Base-by-base conservation (phyloP, 1,140 invertebrate species). In the Apis mellifera region DNA sequence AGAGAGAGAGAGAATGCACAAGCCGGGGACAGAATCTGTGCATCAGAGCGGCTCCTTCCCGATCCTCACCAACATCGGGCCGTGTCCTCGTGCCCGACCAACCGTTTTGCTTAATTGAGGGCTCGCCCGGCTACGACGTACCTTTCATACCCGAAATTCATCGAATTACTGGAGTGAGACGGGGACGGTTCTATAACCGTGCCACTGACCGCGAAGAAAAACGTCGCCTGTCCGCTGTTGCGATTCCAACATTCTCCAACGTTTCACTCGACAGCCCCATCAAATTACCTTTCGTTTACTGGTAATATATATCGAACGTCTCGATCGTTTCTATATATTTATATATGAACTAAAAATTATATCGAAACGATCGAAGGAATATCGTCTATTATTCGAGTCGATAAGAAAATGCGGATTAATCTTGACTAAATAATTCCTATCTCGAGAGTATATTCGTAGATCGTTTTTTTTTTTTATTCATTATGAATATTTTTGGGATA, bases 51-150 rank as follows among this genome's bases (percentile, higher is more conserved):
- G 48, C 72, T 55, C 74, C 54, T 86, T 57, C 76, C 77, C 80
- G 74, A 42, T 60, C 50, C 62, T 48, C 62, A 62, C 60, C 75
- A 82, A 81, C 80, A 84, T 85, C 65, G 74, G 26, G 54, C 65
- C 50, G 48, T 21, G 21, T 64, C n/a, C 21, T 60, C 19, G 32
- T 80, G 57, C 60, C 23, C 65, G 84, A 66, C 78, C 74, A 84
- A 88, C 84, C 82, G 71, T 76, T 76, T 32, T 55, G 50, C 52
- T 87, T 88, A 87, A 87, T 88, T 78, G 71, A 55, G 32, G 60
- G 55, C 64, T 81, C 68, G 17, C 72, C 73, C 64, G 65, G 50
- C 17, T 21, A 21, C 55, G 48, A 8, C 52, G 26, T 26, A n/a
- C 15, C 74, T 66, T 57, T 62, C 80, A 32, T 82, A 55, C 80